These are phyloP conservation scores for Criorhina ranunculi DNA, from an alignment of 2,888 invertebrate genomes.

Conservation along the genomic window DNA sequence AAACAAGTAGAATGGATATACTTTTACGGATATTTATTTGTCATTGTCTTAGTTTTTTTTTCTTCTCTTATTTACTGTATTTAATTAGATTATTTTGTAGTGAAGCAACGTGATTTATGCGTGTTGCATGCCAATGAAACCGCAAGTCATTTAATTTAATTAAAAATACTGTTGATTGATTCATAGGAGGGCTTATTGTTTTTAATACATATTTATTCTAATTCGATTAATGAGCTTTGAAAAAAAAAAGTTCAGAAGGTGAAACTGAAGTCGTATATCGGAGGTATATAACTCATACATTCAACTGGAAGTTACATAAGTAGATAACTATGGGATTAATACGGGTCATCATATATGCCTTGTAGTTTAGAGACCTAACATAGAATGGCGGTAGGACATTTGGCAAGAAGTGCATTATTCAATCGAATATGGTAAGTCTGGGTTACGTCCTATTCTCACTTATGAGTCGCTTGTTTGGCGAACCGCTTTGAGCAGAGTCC, in stretches of 20 bases:
- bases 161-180: slow-evolving; percentile 43
- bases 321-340: too few species aligned
- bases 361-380: too few species aligned
- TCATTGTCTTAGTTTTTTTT: slow-evolving; percentile 19
- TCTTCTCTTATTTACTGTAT: slow-evolving; percentile 16
- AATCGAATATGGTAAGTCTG: too few species aligned
- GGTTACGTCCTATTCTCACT: too few species aligned
- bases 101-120: slow-evolving; percentile 70
- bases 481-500: too few species aligned
- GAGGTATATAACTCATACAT: too few species aligned
- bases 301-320: too few species aligned
- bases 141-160: slow-evolving; percentile 61
- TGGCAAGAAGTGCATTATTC: too few species aligned
- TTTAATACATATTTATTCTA: background rate
- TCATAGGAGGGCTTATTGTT: background rate
- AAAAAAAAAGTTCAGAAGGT: background rate
- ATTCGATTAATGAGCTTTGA: background rate
- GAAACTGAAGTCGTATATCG: background rate
- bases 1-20: slow-evolving; percentile 17
- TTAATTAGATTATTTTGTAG: slow-evolving; percentile 68
- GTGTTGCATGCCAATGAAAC: slow-evolving; percentile 51
- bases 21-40: slow-evolving; percentile 13
- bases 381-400: too few species aligned
- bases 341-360: too few species aligned
- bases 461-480: too few species aligned